These are phyloP conservation scores for Drosophila bifasciata DNA, from an alignment of 1,140 invertebrate species.

Conservation along the genomic window DNA sequence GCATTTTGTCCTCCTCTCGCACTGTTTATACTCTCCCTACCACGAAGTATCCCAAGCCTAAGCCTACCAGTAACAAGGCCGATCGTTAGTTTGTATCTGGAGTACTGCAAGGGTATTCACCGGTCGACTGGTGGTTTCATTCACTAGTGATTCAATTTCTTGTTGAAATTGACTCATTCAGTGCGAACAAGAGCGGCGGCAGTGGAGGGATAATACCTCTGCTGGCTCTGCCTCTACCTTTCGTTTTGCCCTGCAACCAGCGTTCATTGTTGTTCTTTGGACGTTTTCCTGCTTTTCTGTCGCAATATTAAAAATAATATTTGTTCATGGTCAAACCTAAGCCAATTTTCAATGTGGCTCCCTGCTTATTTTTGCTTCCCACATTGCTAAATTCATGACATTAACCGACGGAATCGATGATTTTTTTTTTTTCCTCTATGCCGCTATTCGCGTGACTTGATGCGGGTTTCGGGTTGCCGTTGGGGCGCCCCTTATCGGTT, in stretches of 20 bases:
- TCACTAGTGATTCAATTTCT: too few relatives aligned
- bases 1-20: too few relatives aligned
- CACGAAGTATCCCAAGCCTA: too few relatives aligned
- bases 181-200: too few relatives aligned
- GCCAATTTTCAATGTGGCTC: slow-evolving; percentile 64
- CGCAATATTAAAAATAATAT: slow-evolving; percentile 71
- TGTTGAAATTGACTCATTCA: too few relatives aligned
- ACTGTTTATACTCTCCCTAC: too few relatives aligned
- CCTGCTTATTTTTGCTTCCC: neutral
- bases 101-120: too few relatives aligned
- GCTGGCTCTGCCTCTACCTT: neutral
- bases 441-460: slow-evolving; percentile 43
- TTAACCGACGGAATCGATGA: slow-evolving; percentile 40
- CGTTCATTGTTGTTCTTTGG: slow-evolving; percentile 24
- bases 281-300: slow-evolving; percentile 41
- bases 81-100: too few relatives aligned
- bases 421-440: slow-evolving; percentile 25
- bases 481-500: slow-evolving; percentile 37
- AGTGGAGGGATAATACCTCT: too few relatives aligned
- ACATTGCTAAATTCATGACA: slow-evolving; percentile 31
- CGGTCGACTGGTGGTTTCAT: too few relatives aligned
- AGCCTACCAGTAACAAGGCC: too few relatives aligned
- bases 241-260: slow-evolving; percentile 1
- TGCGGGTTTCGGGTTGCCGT: slow-evolving; percentile 28
- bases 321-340: slow-evolving; percentile 70